Evolutionary conservation across 2,888 invertebrate species (phyloP).

Genomic region (Palloptera scutellata): DNA sequence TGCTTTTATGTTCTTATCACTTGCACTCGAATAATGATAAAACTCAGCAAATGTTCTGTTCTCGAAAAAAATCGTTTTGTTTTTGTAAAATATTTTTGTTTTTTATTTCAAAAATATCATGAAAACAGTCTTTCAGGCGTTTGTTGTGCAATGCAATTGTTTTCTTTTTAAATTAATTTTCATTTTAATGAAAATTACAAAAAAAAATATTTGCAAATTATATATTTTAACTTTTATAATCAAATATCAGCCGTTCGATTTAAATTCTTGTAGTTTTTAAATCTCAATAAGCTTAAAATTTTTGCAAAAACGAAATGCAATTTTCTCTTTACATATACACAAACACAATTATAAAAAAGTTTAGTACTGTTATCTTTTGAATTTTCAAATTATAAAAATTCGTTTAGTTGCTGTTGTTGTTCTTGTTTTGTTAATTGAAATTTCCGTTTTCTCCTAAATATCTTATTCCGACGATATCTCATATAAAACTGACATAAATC

Average conservation of each 20-base stretch:
- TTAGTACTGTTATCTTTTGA: conserved; percentile 5
- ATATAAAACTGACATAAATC: conserved; percentile 44
- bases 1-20: conserved; percentile 34
- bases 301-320: conserved; percentile 17
- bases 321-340: too few species aligned
- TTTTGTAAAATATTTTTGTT: too few species aligned
- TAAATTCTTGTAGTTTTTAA: conserved; percentile 16
- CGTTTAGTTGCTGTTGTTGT: conserved; percentile 14
- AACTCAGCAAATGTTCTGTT: too few species aligned
- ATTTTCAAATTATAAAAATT: conserved; percentile 7
- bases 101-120: too few species aligned
- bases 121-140: too few species aligned
- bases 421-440: conserved; percentile 3
- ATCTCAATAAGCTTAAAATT: conserved; percentile 44
- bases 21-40: conserved; percentile 10
- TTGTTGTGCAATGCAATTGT: conserved; percentile 1
- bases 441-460: conserved; percentile 38
- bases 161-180: conserved; percentile 26
- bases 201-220: conserved; percentile 36
- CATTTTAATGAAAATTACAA: conserved; percentile 37
- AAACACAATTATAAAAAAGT: conserved; percentile 7
- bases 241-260: conserved; percentile 44
- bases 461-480: conserved; percentile 48
- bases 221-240: conserved; percentile 35
- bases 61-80: too few species aligned